Conservation (phyloP, 2,888 invertebrate species). For the Rotaria sp. region DNA sequence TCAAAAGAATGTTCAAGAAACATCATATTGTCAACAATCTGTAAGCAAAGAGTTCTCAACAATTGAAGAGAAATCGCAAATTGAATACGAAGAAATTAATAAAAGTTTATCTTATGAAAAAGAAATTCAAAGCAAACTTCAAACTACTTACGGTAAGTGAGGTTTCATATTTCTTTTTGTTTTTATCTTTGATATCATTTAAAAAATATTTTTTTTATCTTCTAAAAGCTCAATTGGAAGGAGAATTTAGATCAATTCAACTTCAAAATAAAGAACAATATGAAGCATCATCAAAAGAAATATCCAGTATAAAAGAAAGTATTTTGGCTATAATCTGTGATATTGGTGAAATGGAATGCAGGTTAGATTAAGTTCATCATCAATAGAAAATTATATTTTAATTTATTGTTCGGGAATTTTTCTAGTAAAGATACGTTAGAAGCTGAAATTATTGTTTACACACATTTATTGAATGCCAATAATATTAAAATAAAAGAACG, state of each 20-base stretch:
- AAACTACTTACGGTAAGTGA: neutral
- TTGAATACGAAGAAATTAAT: neutral
- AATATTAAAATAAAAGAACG: neutral
- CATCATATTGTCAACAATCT: neutral
- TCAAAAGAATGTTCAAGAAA: neutral
- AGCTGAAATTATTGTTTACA: neutral
- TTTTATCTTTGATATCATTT: neutral
- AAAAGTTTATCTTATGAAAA: neutral
- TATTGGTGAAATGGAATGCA: neutral
- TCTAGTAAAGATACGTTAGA: neutral
- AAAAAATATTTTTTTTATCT: neutral
- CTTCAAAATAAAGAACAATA: neutral
- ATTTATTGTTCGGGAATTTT: neutral
- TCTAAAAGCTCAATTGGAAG: neutral
- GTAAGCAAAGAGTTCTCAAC: neutral
- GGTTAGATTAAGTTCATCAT: neutral
- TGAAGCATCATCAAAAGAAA: neutral
- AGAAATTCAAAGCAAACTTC: neutral
- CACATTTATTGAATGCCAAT: neutral
- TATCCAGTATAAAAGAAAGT: neutral
- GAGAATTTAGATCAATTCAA: neutral
- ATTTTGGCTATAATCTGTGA: neutral
- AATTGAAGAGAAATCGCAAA: neutral
- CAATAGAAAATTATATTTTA: neutral
- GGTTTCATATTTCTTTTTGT: neutral